Evolutionary conservation across 2,797 vertebrate genomes (phyloP).

Genomic region (Tokudaia tokunoshimensis): DNA sequence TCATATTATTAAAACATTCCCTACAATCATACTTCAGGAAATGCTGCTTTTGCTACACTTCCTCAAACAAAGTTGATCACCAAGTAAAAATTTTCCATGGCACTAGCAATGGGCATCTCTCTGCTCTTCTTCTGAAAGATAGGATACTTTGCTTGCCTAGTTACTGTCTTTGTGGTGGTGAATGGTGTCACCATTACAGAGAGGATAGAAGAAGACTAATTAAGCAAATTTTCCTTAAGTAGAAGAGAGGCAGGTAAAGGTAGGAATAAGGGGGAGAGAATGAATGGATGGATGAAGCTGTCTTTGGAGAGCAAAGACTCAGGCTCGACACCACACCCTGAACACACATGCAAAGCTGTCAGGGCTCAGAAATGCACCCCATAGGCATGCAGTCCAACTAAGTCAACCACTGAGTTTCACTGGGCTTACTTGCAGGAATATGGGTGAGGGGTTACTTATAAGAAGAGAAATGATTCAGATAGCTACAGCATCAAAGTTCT

Average conservation of each 20-base stretch:
- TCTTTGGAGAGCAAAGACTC: neutral
- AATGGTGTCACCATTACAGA: neutral
- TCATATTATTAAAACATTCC: neutral
- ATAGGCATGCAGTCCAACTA: neutral
- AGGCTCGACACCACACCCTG: no score
- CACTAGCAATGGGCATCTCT: neutral
- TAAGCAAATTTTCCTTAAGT: neutral
- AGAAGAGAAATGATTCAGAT: neutral
- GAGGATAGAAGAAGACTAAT: neutral
- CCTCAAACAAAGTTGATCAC: neutral
- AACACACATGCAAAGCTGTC: neutral
- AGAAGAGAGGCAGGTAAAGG: neutral
- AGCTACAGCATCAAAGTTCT: neutral
- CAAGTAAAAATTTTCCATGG: neutral
- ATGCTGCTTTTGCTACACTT: neutral
- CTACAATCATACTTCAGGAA: neutral
- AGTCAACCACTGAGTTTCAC: neutral
- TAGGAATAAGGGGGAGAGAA: neutral
- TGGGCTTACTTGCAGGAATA: neutral
- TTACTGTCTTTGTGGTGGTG: neutral
- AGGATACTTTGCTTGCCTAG: conserved; percentile 15
- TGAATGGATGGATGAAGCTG: neutral
- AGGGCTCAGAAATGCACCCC: neutral
- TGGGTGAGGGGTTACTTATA: neutral
- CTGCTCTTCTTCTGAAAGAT: neutral